phyloP scores from a whole-genome alignment of 1,140 invertebrate species.

The Paraescarpia echinospica region DNA sequence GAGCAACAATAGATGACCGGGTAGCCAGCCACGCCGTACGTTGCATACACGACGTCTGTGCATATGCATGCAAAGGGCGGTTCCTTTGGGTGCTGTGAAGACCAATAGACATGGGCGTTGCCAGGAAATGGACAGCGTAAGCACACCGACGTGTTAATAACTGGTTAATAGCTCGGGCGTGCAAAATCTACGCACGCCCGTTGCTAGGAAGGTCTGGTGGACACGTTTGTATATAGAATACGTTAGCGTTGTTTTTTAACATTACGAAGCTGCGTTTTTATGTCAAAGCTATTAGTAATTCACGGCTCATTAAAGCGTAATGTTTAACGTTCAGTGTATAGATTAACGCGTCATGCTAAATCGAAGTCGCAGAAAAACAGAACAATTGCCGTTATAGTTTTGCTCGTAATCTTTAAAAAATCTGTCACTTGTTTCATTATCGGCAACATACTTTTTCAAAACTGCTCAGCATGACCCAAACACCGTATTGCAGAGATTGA shows the following conservation, averaged over 20 bases:
- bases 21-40: neutral
- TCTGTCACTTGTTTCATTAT: too few relatives aligned
- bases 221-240: neutral
- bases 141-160: neutral
- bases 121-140: neutral
- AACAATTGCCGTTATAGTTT: too few relatives aligned
- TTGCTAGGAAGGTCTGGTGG: neutral
- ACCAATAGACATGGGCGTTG: neutral
- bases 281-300: too few relatives aligned
- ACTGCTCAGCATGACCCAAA: too few relatives aligned
- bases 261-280: too few relatives aligned
- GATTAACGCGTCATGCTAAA: too few relatives aligned
- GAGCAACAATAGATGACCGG: neutral
- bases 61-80: neutral
- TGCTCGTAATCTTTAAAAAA: too few relatives aligned
- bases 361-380: too few relatives aligned
- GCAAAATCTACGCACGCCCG: neutral
- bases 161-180: neutral
- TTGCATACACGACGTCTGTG: neutral
- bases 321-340: too few relatives aligned
- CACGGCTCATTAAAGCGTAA: too few relatives aligned
- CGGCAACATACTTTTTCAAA: too few relatives aligned
- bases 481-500: too few relatives aligned
- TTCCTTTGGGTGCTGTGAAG: neutral
- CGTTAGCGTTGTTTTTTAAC: neutral